Base-by-base conservation (phyloP, 2,888 invertebrate species). In the Leptura quadrifasciata region DNA sequence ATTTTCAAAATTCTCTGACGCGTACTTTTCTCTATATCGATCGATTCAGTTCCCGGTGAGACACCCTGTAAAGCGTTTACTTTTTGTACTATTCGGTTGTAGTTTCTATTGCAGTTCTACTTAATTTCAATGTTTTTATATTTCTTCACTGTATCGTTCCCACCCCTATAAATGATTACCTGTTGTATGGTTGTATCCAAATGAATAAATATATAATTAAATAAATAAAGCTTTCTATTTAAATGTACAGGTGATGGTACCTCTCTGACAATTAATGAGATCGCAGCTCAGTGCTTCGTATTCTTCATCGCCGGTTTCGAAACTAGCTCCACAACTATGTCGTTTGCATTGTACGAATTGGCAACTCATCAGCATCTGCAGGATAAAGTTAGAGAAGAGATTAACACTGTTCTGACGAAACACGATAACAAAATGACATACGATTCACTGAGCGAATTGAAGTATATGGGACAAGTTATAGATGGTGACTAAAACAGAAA, bases 301-400 rank as follows among this genome's bases (percentile, higher is more conserved):
- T 84, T 84, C 65, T 84, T 84, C 60, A 54, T 76, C 17, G 84
- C 83, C 10, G 83, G 84, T 21, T 84, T 81, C 64, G 84, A 84
- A 75, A 84, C 84, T 5, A 83, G 83, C 58, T 81, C 84, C 1
- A 82, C 83, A 0, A 82, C 84, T 1, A 83, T 83, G 83, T 81
- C 82, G 9, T 84, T 82, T 54, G 79, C 77, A 9, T 64, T 84
- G 17, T 82, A 77, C 61, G 81, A 83, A 70, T 74, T 84, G 20
- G 76, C 80, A 8, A 60, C 35, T 5, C 74, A 83, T 67, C 81
- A 72, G 20, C 78, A 80, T 9, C 61, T 83, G 17, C 84, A 84
- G 55, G 73, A 81, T 0, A 82, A 77, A 76, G 72, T 82, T 5
- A 74, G 83, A 21, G 60, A 78, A 0, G 84, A 84, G 78, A 77